Evolutionary conservation across 2,888 invertebrate genomes (phyloP).

Genomic region (Orthonychiurus folsomi): DNA sequence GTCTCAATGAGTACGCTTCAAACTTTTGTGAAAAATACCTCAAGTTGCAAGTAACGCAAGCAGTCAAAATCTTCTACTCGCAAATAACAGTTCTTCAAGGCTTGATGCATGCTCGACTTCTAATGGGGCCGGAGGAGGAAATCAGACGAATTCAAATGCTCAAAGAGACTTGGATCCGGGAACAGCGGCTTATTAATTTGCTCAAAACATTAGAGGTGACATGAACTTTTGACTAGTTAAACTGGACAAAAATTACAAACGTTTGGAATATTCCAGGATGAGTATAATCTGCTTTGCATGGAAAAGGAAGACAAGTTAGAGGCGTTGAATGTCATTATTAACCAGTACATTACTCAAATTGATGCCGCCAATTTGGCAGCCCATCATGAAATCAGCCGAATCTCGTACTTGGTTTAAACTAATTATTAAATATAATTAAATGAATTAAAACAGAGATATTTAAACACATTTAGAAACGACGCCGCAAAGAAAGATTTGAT

Average conservation of each 20-base stretch:
- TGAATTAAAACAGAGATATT: background rate
- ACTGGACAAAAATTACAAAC: background rate
- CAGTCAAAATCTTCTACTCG: constrained; percentile 19
- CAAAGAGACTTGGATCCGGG: constrained; percentile 21
- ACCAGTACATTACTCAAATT: constrained; percentile 19
- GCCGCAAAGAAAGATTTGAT: background rate
- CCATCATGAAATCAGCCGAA: constrained; percentile 16
- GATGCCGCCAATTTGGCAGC: constrained; percentile 16
- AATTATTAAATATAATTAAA: background rate
- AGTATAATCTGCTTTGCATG: constrained; percentile 13
- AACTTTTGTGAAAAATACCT: constrained; percentile 9
- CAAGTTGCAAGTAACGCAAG: constrained; percentile 17
- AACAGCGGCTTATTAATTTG: constrained; percentile 15
- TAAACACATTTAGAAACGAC: background rate
- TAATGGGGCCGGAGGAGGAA: constrained; percentile 22
- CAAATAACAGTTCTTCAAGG: constrained; percentile 18
- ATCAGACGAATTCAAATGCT: constrained; percentile 14
- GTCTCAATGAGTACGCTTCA: constrained; percentile 6
- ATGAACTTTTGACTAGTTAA: background rate
- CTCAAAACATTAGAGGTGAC: constrained; percentile 11
- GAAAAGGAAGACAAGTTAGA: constrained; percentile 14
- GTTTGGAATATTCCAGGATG: constrained; percentile 11
- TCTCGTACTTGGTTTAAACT: constrained; percentile 3
- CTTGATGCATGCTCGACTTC: constrained; percentile 18
- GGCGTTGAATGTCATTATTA: constrained; percentile 19